Conservation (phyloP, 2,113 vertebrate genomes). For the Periophthalmus modestus region DNA sequence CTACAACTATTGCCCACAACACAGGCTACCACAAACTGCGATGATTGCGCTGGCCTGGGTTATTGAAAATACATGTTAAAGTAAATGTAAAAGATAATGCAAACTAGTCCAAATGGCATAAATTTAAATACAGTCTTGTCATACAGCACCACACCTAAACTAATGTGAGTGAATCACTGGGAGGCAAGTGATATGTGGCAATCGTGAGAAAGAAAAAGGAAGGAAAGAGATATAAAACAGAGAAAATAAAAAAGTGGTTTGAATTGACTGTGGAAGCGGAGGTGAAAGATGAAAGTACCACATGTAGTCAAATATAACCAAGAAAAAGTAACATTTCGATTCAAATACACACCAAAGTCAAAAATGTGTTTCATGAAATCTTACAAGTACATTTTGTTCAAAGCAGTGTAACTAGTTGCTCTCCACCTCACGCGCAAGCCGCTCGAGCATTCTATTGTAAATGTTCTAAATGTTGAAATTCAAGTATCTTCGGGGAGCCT, state of each 20-base stretch:
- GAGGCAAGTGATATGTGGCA: background rate
- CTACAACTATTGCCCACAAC: too few relatives aligned
- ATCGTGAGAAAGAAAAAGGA: background rate
- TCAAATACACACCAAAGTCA: conserved; percentile 6
- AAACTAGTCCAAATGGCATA: too few relatives aligned
- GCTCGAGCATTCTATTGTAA: background rate
- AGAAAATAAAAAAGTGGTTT: background rate
- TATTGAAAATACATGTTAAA: too few relatives aligned
- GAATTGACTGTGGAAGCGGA: background rate
- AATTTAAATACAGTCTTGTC: background rate
- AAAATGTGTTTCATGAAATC: conserved; percentile 9
- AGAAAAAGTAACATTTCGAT: background rate
- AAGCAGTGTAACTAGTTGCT: conserved; percentile 5
- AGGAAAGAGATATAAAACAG: background rate
- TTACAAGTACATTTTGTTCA: conserved; percentile 15
- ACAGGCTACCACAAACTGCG: too few relatives aligned
- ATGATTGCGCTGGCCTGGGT: too few relatives aligned
- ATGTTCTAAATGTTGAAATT: background rate
- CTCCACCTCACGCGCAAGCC: background rate
- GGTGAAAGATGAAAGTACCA: conserved; percentile 7
- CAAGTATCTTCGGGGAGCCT: background rate
- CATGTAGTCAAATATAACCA: conserved; percentile 3
- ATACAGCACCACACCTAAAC: background rate
- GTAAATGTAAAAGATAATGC: too few relatives aligned
- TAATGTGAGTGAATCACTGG: background rate